A percentile compares a stretch with the other conserved stretches of the same genome.
Conservation (phyloP, 1,140 invertebrate genomes). For the Plutomurus gul region DNA sequence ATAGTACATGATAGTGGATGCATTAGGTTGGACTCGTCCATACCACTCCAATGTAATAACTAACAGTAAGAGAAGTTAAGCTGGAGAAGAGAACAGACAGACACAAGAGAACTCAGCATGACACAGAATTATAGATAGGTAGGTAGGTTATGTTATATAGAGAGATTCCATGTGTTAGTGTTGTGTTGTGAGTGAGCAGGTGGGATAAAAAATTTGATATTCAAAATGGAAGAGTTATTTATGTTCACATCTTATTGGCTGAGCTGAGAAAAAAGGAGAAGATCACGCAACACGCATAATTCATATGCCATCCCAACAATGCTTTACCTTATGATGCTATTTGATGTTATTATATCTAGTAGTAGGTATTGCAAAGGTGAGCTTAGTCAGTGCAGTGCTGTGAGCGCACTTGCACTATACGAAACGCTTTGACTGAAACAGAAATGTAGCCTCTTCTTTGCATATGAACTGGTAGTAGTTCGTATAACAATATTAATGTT, state of each 20-base stretch:
- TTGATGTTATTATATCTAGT: neutral
- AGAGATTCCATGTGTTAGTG: slow-evolving; percentile 20
- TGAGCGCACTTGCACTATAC: too few species aligned
- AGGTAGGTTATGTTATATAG: neutral
- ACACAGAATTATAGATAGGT: neutral
- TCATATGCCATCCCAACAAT: slow-evolving; percentile 42
- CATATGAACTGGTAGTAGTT: too few species aligned
- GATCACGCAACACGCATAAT: slow-evolving; percentile 54
- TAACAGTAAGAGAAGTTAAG: neutral
- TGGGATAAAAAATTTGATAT: slow-evolving; percentile 50
- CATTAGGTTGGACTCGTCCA: neutral
- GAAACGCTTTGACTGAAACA: too few species aligned
- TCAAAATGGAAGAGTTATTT: slow-evolving; percentile 54
- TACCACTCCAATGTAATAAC: neutral
- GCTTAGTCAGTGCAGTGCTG: too few species aligned
- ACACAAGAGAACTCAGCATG: slow-evolving; percentile 1
- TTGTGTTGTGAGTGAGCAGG: slow-evolving; percentile 25
- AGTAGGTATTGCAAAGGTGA: too few species aligned
- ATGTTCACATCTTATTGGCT: slow-evolving; percentile 53
- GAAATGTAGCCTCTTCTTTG: too few species aligned
- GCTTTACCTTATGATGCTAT: neutral
- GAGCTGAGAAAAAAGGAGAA: slow-evolving; percentile 47
- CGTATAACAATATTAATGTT: too few species aligned
- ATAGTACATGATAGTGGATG: neutral
- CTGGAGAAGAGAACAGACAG: neutral